Evolutionary conservation across 2,113 vertebrate genomes (phyloP).

Genomic region (Fukomys damarensis): DNA sequence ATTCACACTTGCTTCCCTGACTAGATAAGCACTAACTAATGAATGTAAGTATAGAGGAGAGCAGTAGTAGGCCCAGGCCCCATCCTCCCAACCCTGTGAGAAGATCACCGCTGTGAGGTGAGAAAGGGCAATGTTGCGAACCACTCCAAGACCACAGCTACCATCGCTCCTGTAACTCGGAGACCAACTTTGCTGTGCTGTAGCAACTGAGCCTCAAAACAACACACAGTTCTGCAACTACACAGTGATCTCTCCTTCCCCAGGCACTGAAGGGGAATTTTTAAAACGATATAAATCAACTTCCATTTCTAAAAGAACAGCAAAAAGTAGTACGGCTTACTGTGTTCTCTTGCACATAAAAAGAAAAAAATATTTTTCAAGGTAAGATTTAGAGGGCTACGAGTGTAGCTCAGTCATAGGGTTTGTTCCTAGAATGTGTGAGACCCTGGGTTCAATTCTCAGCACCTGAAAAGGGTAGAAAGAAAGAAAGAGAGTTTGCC

Average conservation of each 20-base stretch:
- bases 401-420: no score
- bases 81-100: background rate
- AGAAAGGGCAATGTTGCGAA: background rate
- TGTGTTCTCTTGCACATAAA: background rate
- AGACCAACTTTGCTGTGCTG: background rate
- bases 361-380: background rate
- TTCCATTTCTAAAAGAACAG: conserved; percentile 2
- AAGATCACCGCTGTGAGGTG: background rate
- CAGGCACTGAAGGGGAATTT: background rate
- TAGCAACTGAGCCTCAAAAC: background rate
- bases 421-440: background rate
- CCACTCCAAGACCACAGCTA: background rate
- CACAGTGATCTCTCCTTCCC: background rate
- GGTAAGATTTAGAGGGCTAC: background rate
- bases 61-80: background rate
- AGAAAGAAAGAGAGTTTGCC: background rate
- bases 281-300: background rate
- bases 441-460: background rate
- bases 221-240: background rate
- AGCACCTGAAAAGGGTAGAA: no score
- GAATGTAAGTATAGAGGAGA: background rate
- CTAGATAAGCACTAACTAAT: background rate
- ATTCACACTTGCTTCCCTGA: background rate
- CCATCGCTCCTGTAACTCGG: background rate
- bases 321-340: background rate